Percentiles rank a stretch among this genome's conserved stretches.
Evolutionary conservation across 2,113 vertebrate genomes (phyloP).

Genomic region (Cinclus mexicanus): DNA sequence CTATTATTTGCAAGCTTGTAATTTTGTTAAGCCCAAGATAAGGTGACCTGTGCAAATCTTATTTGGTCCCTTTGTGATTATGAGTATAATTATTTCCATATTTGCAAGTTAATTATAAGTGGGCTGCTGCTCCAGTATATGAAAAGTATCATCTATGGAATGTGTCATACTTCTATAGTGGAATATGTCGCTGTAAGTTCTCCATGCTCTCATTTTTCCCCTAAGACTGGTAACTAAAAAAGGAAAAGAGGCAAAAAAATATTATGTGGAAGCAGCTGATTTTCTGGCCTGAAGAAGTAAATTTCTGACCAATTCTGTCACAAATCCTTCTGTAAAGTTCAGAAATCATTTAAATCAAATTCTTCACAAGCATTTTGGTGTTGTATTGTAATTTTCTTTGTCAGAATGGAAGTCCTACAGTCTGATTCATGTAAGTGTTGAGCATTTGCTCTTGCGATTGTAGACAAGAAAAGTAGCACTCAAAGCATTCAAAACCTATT

Average conservation of each 20-base stretch:
- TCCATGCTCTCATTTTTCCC: neutral
- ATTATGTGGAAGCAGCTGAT: neutral
- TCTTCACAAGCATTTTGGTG: neutral
- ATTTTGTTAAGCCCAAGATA: neutral
- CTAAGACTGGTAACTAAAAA: neutral
- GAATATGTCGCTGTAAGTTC: neutral
- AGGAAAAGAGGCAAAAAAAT: neutral
- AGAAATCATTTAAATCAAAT: neutral
- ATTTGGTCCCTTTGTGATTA: neutral
- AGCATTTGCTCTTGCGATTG: neutral
- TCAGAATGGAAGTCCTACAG: neutral
- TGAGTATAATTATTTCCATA: neutral
- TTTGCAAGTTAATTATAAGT: neutral
- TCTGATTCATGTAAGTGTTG: neutral
- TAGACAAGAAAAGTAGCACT: neutral
- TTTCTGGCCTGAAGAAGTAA: neutral
- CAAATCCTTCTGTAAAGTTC: neutral
- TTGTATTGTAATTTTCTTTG: constrained; percentile 7
- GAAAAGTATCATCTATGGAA: neutral
- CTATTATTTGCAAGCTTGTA: neutral
- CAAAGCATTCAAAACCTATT: neutral
- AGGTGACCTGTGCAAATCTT: neutral
- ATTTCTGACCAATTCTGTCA: neutral
- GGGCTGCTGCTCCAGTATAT: neutral
- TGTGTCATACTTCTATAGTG: neutral